These are phyloP conservation scores for Plebejus argus DNA, from an alignment of 2,888 invertebrate species.

Conservation along the genomic window DNA sequence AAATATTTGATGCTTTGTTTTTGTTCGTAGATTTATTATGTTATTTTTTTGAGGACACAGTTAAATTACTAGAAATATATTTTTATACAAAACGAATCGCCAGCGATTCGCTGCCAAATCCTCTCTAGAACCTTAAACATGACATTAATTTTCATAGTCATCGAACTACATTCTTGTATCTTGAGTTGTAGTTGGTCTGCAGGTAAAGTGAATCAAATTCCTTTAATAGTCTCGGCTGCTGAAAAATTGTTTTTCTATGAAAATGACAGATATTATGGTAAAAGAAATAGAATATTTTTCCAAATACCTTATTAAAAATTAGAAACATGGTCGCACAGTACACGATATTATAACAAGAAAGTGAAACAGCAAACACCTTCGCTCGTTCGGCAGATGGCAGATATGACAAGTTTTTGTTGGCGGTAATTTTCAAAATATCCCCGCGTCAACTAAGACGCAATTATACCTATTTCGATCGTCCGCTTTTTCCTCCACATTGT, in stretches of 20 bases:
- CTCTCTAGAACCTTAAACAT: too few relatives aligned
- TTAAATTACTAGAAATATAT: background rate
- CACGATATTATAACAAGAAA: background rate
- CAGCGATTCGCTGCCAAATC: too few relatives aligned
- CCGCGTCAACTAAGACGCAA: conserved; percentile 60
- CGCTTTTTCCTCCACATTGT: conserved; percentile 53
- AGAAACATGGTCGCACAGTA: background rate
- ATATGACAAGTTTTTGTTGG: conserved; percentile 53
- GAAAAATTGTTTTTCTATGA: too few relatives aligned
- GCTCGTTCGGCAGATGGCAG: conserved; percentile 33
- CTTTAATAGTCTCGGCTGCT: too few relatives aligned
- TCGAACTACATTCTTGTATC: too few relatives aligned
- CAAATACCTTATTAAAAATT: background rate
- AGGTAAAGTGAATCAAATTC: too few relatives aligned
- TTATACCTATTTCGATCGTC: conserved; percentile 73
- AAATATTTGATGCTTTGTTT: background rate
- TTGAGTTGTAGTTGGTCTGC: too few relatives aligned
- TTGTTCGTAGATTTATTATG: conserved; percentile 36
- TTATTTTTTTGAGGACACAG: background rate
- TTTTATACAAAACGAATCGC: too few relatives aligned
- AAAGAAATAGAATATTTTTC: too few relatives aligned
- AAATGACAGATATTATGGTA: too few relatives aligned
- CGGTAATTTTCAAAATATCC: conserved; percentile 71
- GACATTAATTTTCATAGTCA: too few relatives aligned
- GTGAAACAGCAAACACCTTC: conserved; percentile 10